These are phyloP conservation scores for Nasalis larvatus DNA, from an alignment of 2,113 vertebrate species.

Conservation along the genomic window DNA sequence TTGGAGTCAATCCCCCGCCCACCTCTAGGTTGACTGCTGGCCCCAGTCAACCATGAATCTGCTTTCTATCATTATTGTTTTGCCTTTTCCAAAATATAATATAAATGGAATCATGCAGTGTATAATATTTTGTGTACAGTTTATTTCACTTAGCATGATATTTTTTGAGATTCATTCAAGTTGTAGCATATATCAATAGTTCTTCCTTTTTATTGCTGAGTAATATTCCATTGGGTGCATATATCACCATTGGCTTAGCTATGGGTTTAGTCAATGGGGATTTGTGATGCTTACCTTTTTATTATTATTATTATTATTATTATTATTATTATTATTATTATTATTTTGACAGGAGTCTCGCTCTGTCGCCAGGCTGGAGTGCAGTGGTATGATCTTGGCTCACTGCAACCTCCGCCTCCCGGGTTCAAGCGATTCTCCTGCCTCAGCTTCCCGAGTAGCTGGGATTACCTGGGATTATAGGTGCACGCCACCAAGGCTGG, in stretches of 20 bases:
- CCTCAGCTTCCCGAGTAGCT: too few relatives aligned
- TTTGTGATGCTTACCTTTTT: not conserved
- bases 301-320: too few relatives aligned
- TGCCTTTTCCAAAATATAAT: slow-evolving; percentile 5
- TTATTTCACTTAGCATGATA: not conserved
- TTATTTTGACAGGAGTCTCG: too few relatives aligned
- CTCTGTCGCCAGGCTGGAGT: too few relatives aligned
- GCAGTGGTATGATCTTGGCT: too few relatives aligned
- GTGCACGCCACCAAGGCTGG: too few relatives aligned
- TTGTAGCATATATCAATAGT: not conserved
- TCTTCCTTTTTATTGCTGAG: not conserved
- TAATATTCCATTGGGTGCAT: not conserved
- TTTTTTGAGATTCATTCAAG: not conserved
- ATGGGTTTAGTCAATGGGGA: not conserved
- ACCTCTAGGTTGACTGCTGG: not conserved
- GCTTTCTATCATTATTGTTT: not conserved
- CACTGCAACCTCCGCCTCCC: too few relatives aligned
- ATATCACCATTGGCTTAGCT: not conserved
- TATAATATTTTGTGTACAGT: not conserved
- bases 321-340: too few relatives aligned
- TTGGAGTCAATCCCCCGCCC: not conserved
- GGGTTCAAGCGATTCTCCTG: too few relatives aligned
- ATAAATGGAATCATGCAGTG: not conserved
- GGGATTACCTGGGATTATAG: too few relatives aligned
- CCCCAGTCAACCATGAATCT: not conserved